These are phyloP conservation scores for Sabellastarte sp. DNA, from an alignment of 2,888 invertebrate species.

Conservation along the genomic window DNA sequence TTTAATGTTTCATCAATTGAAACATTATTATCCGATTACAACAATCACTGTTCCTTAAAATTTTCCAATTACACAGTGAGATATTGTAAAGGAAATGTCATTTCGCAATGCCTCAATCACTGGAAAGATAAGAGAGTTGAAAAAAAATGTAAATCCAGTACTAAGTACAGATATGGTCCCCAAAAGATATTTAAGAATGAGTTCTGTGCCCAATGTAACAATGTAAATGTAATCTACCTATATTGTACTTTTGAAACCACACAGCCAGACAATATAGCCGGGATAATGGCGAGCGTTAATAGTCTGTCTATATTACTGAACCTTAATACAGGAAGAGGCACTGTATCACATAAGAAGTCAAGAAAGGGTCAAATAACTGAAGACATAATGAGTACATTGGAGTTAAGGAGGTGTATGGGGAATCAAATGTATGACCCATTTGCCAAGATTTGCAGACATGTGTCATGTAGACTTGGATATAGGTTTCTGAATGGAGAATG, in stretches of 20 bases:
- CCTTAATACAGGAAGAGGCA: conserved; percentile 10
- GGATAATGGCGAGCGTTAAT: background rate
- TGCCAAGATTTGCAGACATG: background rate
- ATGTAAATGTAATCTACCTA: background rate
- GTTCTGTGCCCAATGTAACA: background rate
- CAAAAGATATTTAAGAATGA: background rate
- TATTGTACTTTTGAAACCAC: background rate
- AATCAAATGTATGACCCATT: conserved; percentile 2
- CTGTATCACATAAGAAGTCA: conserved; percentile 5
- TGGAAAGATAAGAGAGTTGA: background rate
- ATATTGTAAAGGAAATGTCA: background rate
- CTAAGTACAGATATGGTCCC: background rate
- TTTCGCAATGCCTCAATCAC: background rate
- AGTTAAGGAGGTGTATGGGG: background rate
- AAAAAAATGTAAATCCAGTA: background rate
- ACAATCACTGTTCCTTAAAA: background rate
- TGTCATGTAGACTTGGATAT: background rate
- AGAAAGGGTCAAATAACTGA: background rate
- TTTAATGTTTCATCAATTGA: background rate
- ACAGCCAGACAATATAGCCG: background rate
- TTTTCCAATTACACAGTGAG: background rate
- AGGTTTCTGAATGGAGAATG: background rate
- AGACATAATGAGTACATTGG: background rate
- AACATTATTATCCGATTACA: too few species aligned
- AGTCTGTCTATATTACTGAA: background rate